Evolutionary conservation across 2,888 invertebrate species (phyloP).

Genomic region (Adelphocoris suturalis): DNA sequence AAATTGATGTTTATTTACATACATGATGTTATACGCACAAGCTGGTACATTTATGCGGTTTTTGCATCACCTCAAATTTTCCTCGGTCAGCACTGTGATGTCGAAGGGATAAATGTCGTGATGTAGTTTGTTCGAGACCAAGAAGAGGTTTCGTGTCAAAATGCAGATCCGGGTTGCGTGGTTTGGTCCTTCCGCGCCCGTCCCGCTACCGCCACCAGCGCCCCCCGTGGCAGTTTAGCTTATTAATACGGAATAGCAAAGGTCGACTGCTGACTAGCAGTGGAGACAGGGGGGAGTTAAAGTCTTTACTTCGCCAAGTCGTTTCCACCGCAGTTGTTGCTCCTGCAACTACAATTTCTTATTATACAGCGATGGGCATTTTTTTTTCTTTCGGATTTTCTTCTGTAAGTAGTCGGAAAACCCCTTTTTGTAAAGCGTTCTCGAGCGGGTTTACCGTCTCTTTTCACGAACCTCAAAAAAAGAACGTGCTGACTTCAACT

Average conservation of each 20-base stretch:
- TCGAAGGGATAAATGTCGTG: background rate
- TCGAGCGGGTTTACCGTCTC: background rate
- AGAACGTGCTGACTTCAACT: background rate
- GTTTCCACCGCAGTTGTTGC: constrained; percentile 30
- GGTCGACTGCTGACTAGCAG: background rate
- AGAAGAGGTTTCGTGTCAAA: constrained; percentile 27
- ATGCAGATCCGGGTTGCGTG: constrained; percentile 39
- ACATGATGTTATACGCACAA: too few species aligned
- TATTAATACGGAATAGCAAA: constrained; percentile 32
- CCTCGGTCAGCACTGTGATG: too few species aligned
- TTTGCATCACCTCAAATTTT: too few species aligned
- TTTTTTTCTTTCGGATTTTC: background rate
- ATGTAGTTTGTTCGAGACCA: constrained; percentile 13
- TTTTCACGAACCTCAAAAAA: constrained; percentile 9
- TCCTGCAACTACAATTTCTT: constrained; percentile 14
- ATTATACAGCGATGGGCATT: background rate
- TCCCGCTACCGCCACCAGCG: background rate
- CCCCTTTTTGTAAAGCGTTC: background rate
- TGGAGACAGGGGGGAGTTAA: background rate
- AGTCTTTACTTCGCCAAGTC: constrained; percentile 1
- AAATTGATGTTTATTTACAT: too few species aligned
- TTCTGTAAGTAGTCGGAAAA: background rate
- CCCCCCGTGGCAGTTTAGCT: constrained; percentile 2
- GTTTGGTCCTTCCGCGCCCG: background rate
- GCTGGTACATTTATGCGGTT: too few species aligned